These are phyloP conservation scores for Flexamia atlantica DNA, from an alignment of 2,888 invertebrate genomes.

Conservation along the genomic window DNA sequence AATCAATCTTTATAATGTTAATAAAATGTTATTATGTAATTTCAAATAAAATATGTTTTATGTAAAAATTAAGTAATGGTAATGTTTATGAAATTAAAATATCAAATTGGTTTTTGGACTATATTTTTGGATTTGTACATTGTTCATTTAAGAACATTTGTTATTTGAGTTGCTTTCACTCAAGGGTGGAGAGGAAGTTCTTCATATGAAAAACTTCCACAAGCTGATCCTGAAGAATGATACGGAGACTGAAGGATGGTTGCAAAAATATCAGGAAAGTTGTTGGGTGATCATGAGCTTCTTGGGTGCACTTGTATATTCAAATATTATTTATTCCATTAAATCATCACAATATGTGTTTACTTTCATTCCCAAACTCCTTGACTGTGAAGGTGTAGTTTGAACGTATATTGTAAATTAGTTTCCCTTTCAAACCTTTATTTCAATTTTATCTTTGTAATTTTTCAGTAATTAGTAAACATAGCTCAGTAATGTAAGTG, in stretches of 20 bases:
- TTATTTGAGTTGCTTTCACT: background rate
- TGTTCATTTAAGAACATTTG: too few species aligned
- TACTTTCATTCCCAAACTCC: background rate
- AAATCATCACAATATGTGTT: conserved; percentile 9
- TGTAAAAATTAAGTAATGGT: too few species aligned
- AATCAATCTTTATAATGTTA: too few species aligned
- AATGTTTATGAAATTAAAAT: too few species aligned
- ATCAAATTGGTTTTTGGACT: too few species aligned
- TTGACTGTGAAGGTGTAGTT: background rate
- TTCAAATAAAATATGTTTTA: too few species aligned
- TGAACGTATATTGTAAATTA: background rate
- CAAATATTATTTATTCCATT: background rate
- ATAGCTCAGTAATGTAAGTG: too few species aligned
- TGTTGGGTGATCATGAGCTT: background rate
- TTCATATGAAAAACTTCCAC: conserved; percentile 33
- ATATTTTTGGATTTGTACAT: too few species aligned
- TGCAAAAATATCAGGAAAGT: conserved; percentile 1
- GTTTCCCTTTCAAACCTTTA: too few species aligned
- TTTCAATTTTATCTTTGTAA: too few species aligned
- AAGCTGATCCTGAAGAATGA: conserved; percentile 20
- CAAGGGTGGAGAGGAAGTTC: conserved; percentile 25
- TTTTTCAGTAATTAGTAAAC: too few species aligned
- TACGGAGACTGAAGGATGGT: background rate
- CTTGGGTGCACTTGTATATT: background rate
- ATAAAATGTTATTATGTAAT: too few species aligned